Conservation (phyloP, 2,888 invertebrate species). For the Lacanobia wlatinum region DNA sequence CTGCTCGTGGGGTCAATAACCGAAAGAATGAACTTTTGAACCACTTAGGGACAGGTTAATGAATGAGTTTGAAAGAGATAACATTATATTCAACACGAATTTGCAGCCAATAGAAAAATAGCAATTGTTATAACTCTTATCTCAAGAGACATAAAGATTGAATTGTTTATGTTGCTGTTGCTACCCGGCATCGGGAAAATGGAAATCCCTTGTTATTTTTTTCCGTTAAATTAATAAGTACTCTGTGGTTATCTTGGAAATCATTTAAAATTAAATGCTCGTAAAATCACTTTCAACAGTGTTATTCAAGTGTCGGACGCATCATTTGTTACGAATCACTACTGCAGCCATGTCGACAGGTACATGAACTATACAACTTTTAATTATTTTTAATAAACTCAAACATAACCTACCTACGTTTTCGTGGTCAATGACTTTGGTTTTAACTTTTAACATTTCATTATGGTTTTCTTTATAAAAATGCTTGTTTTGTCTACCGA, state of each 20-base stretch:
- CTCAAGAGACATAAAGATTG: slow-evolving; percentile 1
- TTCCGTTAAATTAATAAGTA: slow-evolving; percentile 6
- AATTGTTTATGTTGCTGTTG: slow-evolving; percentile 30
- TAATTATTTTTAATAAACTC: slow-evolving; percentile 15
- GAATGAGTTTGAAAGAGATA: slow-evolving; percentile 64
- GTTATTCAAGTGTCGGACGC: slow-evolving; percentile 69
- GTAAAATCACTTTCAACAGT: slow-evolving; percentile 70
- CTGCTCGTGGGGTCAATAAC: slow-evolving; percentile 72
- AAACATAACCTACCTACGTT: slow-evolving; percentile 57
- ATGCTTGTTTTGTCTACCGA: not conserved
- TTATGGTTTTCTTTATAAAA: not conserved
- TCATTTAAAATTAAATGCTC: slow-evolving; percentile 76
- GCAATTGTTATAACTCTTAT: slow-evolving; percentile 53
- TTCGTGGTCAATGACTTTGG: not conserved
- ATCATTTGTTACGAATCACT: slow-evolving; percentile 65
- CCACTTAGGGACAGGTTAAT: slow-evolving; percentile 46
- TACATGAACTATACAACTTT: slow-evolving; percentile 56
- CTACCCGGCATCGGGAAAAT: slow-evolving; percentile 45
- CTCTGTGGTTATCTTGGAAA: slow-evolving; percentile 41
- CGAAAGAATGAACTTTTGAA: slow-evolving; percentile 66
- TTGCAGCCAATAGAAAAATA: slow-evolving; percentile 4
- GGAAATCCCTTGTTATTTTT: slow-evolving; percentile 55
- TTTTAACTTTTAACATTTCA: not conserved
- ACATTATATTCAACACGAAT: slow-evolving; percentile 47
- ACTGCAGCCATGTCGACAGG: slow-evolving; percentile 78